Conservation (phyloP, 2,113 vertebrate genomes). For the Entomyzon cyanotis region DNA sequence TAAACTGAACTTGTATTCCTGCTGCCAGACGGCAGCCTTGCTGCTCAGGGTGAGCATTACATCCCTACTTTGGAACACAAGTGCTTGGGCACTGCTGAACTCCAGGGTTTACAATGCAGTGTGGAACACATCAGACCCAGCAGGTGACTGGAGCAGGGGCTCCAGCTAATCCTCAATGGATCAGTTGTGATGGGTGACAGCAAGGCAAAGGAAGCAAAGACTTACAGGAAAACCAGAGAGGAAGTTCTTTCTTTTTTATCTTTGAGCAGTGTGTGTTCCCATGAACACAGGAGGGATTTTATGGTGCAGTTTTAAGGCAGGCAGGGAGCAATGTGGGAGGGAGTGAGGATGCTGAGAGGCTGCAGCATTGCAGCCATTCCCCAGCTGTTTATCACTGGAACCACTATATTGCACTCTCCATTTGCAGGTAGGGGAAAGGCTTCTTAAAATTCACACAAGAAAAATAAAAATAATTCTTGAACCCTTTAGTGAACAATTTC, state of each 20-base stretch:
- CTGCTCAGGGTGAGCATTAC: not conserved
- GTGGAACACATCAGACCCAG: not conserved
- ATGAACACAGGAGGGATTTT: not conserved
- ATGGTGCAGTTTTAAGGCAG: not conserved
- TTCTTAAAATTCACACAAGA: not conserved
- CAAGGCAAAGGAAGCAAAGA: not conserved
- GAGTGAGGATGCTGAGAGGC: not conserved
- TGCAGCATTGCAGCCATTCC: not conserved
- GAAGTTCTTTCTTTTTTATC: not conserved
- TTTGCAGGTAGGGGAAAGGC: not conserved
- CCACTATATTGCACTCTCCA: not conserved
- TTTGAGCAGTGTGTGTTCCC: not conserved
- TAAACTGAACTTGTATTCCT: not conserved
- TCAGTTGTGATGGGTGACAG: fast-evolving
- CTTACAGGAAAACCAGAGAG: not conserved
- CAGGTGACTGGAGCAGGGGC: not conserved
- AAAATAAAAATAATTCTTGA: not conserved
- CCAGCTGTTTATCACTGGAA: not conserved
- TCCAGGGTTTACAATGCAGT: not conserved
- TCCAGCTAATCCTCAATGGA: not conserved
- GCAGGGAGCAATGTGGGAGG: not conserved
- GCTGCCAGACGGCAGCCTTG: not conserved
- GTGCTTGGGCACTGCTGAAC: not conserved
- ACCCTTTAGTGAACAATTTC: not conserved
- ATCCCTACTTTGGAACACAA: not conserved